phyloP scores from a whole-genome alignment of 2,888 invertebrate genomes.

The Chironomus tentans region DNA sequence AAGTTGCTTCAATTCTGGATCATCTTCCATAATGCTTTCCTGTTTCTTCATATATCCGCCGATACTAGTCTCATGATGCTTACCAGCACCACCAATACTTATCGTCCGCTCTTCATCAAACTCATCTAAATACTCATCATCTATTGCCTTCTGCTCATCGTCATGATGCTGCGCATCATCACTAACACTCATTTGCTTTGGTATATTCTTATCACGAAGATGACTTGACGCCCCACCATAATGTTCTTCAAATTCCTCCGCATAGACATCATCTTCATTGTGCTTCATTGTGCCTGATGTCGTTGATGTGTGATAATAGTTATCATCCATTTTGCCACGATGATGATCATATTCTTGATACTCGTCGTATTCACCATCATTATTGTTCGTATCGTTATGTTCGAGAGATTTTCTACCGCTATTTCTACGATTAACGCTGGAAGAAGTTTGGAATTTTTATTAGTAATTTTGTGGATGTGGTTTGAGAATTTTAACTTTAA shows the following conservation, averaged over 20 bases:
- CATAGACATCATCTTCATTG: background rate
- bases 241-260: constrained; percentile 20
- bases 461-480: too few relatives aligned
- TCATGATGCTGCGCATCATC: constrained; percentile 3
- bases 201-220: background rate
- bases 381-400: constrained; percentile 17
- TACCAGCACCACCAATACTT: background rate
- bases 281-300: background rate
- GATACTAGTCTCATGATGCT: background rate
- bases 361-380: background rate
- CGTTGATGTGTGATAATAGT: background rate
- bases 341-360: background rate
- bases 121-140: constrained; percentile 17
- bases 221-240: background rate
- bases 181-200: constrained; percentile 17
- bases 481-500: too few relatives aligned
- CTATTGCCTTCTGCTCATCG: background rate
- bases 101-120: background rate
- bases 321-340: background rate
- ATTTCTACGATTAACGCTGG: background rate
- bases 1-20: constrained; percentile 27
- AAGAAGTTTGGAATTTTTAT: too few relatives aligned
- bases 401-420: constrained; percentile 1
- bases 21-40: constrained; percentile 30
- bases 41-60: constrained; percentile 29